Conservation (phyloP, 2,797 vertebrate genomes). For the Chromobotia macracanthus region DNA sequence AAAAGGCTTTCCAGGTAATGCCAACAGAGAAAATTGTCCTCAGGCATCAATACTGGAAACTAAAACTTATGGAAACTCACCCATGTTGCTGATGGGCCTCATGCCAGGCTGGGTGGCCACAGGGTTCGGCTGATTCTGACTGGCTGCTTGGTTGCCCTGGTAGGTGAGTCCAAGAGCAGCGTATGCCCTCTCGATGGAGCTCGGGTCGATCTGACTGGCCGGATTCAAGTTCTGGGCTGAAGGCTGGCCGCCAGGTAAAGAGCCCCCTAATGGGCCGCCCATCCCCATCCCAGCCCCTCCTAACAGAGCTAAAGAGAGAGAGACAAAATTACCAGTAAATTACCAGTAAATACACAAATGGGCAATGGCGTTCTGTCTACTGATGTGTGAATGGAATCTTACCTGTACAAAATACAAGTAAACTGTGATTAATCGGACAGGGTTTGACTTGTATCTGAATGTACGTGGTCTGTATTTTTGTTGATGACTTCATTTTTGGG, state of each 20-base stretch:
- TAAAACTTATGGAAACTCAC: slow-evolving; percentile 74
- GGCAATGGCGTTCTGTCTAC: too few species aligned
- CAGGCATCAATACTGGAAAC: too few species aligned
- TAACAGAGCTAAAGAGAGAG: slow-evolving; percentile 82
- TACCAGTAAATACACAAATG: slow-evolving; percentile 8
- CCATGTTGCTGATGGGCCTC: slow-evolving; percentile 84
- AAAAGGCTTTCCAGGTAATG: too few species aligned
- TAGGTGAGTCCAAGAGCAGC: slow-evolving; percentile 95
- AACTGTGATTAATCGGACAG: too few species aligned
- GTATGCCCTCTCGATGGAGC: slow-evolving; percentile 96
- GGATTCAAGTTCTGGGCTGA: slow-evolving; percentile 86
- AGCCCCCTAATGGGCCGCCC: slow-evolving; percentile 80
- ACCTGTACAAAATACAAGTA: too few species aligned
- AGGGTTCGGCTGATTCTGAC: slow-evolving; percentile 82
- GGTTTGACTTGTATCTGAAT: too few species aligned
- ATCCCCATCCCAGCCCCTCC: slow-evolving; percentile 85
- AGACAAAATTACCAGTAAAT: background rate
- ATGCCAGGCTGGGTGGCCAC: slow-evolving; percentile 82
- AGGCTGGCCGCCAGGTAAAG: slow-evolving; percentile 86
- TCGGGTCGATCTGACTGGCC: slow-evolving; percentile 94
- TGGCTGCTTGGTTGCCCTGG: slow-evolving; percentile 91
- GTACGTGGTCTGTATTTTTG: too few species aligned
- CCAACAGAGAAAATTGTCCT: too few species aligned
- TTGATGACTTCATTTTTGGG: too few species aligned
- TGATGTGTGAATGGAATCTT: too few species aligned